Evolutionary conservation across 2,888 invertebrate species (phyloP).

Genomic region (Lordiphosa fenestrarum): DNA sequence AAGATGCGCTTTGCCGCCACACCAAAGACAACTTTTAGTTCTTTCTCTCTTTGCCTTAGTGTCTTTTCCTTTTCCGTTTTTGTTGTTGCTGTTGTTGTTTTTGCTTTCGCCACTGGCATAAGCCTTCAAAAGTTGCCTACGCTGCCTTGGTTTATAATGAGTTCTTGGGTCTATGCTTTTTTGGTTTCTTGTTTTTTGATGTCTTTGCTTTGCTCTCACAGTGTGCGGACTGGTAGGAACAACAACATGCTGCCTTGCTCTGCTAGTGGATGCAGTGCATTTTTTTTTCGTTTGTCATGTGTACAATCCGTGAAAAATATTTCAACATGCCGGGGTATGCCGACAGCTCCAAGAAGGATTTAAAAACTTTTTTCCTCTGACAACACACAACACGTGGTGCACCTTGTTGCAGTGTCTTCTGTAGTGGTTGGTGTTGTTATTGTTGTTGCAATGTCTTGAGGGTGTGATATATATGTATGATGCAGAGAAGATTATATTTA

Average conservation of each 20-base stretch:
- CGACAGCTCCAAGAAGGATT: conserved; percentile 65
- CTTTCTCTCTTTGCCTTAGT: neutral
- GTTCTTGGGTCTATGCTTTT: conserved; percentile 34
- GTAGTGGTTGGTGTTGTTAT: conserved; percentile 10
- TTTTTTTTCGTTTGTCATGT: conserved; percentile 7
- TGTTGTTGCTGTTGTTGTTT: conserved; percentile 46
- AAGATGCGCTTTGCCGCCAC: conserved; percentile 58
- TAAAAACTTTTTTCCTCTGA: conserved; percentile 8
- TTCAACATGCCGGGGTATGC: conserved; percentile 39
- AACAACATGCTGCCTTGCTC: conserved; percentile 18
- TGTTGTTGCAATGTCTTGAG: conserved; percentile 13
- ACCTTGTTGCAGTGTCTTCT: conserved; percentile 33
- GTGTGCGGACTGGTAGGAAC: no score
- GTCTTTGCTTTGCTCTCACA: conserved; percentile 44
- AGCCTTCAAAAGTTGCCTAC: conserved; percentile 66
- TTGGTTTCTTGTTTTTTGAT: conserved; percentile 49
- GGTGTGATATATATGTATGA: conserved; percentile 11
- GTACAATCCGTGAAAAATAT: conserved; percentile 55
- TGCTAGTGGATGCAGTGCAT: neutral
- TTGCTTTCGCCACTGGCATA: conserved; percentile 45
- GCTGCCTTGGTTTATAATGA: conserved; percentile 65
- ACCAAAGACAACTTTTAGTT: conserved; percentile 54
- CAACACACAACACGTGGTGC: conserved; percentile 35
- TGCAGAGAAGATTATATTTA: conserved; percentile 29
- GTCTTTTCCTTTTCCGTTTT: conserved; percentile 20